Conservation (phyloP, 1,140 invertebrate genomes). For the Pogonus chalceus region DNA sequence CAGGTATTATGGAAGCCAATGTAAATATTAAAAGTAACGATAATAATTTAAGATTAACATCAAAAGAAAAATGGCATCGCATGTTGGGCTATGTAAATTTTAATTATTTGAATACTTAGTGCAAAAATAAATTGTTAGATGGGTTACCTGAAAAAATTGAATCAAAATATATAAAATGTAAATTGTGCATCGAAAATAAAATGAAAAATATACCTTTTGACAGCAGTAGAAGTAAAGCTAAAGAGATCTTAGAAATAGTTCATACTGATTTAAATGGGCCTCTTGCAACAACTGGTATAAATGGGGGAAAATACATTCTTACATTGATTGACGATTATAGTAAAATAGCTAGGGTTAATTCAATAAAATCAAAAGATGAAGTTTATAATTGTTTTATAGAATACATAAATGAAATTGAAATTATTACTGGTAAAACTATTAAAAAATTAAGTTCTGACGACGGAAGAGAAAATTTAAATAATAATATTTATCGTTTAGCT, state of each 20-base stretch:
- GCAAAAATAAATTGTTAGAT: constrained; percentile 19
- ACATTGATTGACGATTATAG: constrained; percentile 29
- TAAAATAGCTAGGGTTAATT: too few species aligned
- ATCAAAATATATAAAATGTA: constrained; percentile 21
- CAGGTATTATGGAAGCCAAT: too few species aligned
- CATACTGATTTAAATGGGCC: constrained; percentile 33
- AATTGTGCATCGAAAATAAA: too few species aligned
- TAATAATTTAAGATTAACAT: constrained; percentile 10
- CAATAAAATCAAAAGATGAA: too few species aligned
- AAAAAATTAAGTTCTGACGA: constrained; percentile 34
- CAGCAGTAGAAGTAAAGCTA: too few species aligned
- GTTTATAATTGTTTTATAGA: constrained; percentile 23
- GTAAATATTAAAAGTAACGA: constrained; percentile 12
- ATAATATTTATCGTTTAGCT: constrained; percentile 14
- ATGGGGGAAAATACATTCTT: constrained; percentile 24
- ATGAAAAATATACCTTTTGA: too few species aligned
- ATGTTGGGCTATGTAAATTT: too few species aligned
- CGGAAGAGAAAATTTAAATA: constrained; percentile 33
- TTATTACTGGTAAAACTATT: constrained; percentile 25
- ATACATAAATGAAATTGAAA: constrained; percentile 21
- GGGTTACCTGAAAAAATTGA: constrained; percentile 18
- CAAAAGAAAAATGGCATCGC: constrained; percentile 29
- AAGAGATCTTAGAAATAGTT: too few species aligned
- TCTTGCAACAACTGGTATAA: constrained; percentile 27
- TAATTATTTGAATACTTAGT: too few species aligned